Conservation (phyloP, 2,888 invertebrate genomes). For the Eristalis intricaria region DNA sequence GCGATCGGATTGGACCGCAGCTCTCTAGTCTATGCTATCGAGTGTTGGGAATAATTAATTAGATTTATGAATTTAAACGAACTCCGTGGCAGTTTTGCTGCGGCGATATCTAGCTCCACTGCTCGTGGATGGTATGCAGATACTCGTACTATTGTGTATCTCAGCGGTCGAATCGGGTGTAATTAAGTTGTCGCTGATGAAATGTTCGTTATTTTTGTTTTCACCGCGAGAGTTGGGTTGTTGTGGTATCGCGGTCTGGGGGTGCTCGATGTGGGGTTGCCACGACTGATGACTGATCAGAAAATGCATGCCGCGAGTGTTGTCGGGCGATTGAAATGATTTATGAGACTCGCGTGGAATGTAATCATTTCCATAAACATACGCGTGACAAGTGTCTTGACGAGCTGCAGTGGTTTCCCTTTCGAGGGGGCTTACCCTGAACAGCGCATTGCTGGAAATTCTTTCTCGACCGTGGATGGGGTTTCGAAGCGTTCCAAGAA, state of each 20-base stretch:
- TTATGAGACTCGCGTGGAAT: background rate
- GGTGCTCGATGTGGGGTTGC: background rate
- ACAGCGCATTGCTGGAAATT: no score
- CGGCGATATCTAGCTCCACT: no score
- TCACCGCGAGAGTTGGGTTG: background rate
- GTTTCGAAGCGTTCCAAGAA: no score
- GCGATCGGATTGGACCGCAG: slow-evolving; percentile 5
- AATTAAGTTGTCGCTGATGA: slow-evolving; percentile 66
- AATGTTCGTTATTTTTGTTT: slow-evolving; percentile 32
- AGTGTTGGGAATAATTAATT: slow-evolving; percentile 62
- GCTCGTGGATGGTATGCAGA: slow-evolving; percentile 39
- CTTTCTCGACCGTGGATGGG: no score
- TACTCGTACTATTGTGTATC: slow-evolving; percentile 46
- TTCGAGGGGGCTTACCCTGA: background rate
- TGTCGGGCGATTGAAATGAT: background rate
- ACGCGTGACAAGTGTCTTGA: background rate
- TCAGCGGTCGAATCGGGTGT: slow-evolving; percentile 63
- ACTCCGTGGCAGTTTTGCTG: background rate
- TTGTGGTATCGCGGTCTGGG: background rate
- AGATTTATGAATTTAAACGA: slow-evolving; percentile 62
- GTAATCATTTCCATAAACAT: background rate
- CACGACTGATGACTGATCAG: background rate
- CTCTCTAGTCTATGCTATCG: slow-evolving; percentile 15
- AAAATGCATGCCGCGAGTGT: no score
- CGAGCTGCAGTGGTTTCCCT: background rate